Percentiles rank a stretch among this genome's conserved stretches.
Evolutionary conservation across 2,888 invertebrate species (phyloP).

Genomic region (Malthinus flaveolus): DNA sequence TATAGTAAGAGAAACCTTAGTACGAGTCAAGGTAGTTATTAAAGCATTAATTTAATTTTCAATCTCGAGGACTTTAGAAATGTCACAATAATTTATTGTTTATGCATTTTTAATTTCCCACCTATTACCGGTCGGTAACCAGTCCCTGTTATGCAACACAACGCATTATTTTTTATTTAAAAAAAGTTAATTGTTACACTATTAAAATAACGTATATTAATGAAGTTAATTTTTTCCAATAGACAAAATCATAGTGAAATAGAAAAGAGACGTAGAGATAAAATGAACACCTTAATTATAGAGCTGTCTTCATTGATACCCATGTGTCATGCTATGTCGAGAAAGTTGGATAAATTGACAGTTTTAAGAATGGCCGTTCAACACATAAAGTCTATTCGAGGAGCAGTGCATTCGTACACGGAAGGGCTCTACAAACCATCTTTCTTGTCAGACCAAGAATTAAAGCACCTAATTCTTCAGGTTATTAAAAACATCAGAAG

Average conservation of each 20-base stretch:
- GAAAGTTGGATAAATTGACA: conserved; percentile 92
- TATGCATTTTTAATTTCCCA: conserved; percentile 35
- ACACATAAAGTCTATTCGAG: conserved; percentile 78
- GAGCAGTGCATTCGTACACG: conserved; percentile 74
- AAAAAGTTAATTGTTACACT: no score
- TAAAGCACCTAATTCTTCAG: conserved; percentile 82
- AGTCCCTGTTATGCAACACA: background rate
- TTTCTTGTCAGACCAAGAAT: conserved; percentile 83
- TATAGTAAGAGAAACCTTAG: conserved; percentile 33
- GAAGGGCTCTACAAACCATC: conserved; percentile 78
- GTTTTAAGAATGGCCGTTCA: conserved; percentile 91
- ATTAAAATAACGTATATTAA: no score
- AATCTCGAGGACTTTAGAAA: conserved; percentile 39
- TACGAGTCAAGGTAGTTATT: conserved; percentile 44
- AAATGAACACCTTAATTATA: conserved; percentile 94
- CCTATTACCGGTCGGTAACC: conserved; percentile 22
- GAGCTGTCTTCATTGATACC: conserved; percentile 90
- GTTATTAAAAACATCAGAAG: conserved; percentile 50
- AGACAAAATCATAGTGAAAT: conserved; percentile 97
- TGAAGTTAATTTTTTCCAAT: conserved; percentile 34
- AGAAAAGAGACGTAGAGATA: conserved; percentile 90
- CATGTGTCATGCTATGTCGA: conserved; percentile 91
- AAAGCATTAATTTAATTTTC: conserved; percentile 37
- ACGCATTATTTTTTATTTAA: background rate
- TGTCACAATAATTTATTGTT: conserved; percentile 32